Evolutionary conservation across 2,113 vertebrate species (phyloP).

Genomic region (Gavia stellata): DNA sequence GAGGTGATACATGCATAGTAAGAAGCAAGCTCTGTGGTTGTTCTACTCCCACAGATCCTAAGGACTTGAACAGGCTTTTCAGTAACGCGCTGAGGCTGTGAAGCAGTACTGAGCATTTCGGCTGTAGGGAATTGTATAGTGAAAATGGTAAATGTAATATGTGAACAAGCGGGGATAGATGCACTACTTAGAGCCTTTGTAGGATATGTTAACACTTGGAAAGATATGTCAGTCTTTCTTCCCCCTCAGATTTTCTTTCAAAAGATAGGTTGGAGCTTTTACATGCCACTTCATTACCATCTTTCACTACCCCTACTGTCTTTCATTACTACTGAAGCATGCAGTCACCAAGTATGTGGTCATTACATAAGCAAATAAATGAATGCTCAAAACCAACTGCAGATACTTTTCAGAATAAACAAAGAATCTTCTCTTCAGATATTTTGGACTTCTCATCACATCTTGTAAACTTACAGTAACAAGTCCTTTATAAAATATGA

Average conservation of each 20-base stretch:
- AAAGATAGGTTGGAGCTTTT: not conserved
- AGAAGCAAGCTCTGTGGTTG: not conserved
- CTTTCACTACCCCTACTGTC: not conserved
- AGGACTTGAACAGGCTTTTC: not conserved
- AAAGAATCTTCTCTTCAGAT: not conserved
- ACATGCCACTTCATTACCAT: not conserved
- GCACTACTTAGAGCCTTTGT: not conserved
- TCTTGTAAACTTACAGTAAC: not conserved
- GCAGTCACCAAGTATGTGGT: not conserved
- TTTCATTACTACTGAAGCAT: not conserved
- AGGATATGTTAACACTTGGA: not conserved
- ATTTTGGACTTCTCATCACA: not conserved
- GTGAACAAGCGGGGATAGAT: not conserved
- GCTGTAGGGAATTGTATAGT: not conserved
- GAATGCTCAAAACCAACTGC: not conserved
- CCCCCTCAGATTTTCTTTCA: not conserved
- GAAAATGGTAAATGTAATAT: not conserved
- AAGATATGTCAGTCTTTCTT: not conserved
- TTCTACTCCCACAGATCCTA: not conserved
- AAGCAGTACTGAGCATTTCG: not conserved
- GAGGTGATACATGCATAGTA: not conserved
- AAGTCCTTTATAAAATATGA: not conserved
- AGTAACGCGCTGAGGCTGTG: not conserved
- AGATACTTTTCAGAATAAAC: not conserved
- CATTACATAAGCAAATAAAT: not conserved